Base-by-base conservation (phyloP, 1,140 invertebrate genomes). In the Potamilus streckersoni region DNA sequence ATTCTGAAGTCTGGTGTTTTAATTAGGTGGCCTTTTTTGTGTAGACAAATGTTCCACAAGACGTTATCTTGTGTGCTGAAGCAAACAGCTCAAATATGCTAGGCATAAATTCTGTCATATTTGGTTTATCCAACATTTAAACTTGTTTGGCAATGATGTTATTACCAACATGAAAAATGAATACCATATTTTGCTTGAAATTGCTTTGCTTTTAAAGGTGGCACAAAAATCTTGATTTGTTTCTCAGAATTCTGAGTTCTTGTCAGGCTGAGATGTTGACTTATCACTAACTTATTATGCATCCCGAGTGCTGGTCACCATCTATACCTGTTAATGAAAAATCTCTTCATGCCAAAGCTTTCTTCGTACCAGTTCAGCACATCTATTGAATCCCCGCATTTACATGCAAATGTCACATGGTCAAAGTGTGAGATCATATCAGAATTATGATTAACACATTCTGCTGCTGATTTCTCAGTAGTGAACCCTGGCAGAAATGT, bases 331-430 rank as follows among this genome's bases (percentile, higher is more conserved):
- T 91, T 92, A 5, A 91, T 90, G 15, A 87, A 80, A 82, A 92
- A 92, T 63, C 90, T 83, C 77, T 89, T 85, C 91, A 92, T 92
- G 60, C 89, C 90, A 83, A 92, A 92, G 20, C 86, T 86, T 27
- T 83, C 79, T 73, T 91, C 86, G 76, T 92, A 92, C 91, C 91
- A 92, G 0, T 84, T 59, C 11, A 92, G 82, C 14, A 92, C 82
- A 8, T 75, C 55, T 49, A 79, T 58, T 19, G 90, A 88, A 71
- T 89, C 82, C 13, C 91, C 91, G 72, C 79, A 78, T 31, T 82
- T 66, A 73, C 88, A 90, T 2, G 89, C 90, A 74, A 89, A 87
- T 13, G 91, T 89, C 1, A 92, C 83, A 83, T 92, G 91, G 80
- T 92, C 92, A 78, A 92, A 82, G 79, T 90, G 86, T 17, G 85